Percentiles rank a stretch among this genome's conserved stretches.
phyloP scores from a whole-genome alignment of 2,888 invertebrate genomes.

The Diogma glabrata region DNA sequence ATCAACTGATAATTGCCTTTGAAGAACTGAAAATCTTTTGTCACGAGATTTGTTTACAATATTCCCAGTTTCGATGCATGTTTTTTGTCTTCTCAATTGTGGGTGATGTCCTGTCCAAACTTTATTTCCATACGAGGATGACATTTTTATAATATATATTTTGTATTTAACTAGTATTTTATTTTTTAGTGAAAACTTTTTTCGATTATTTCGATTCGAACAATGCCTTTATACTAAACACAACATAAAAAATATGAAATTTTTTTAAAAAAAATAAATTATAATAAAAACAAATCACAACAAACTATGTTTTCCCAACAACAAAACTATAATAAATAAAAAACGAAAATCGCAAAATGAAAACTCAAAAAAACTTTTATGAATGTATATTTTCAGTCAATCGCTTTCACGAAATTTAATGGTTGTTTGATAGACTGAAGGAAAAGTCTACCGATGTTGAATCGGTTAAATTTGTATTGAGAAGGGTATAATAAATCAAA shows the following conservation, averaged over 20 bases:
- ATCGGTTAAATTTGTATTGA: no score
- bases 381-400: conserved; percentile 7
- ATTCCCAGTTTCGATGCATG: conserved; percentile 13
- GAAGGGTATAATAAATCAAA: no score
- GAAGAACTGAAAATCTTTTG: conserved; percentile 13
- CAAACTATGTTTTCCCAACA: conserved; percentile 4
- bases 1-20: conserved; percentile 18
- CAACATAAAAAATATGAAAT: not conserved
- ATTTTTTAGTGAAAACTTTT: not conserved
- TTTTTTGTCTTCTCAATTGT: conserved; percentile 17
- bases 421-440: no score
- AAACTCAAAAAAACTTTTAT: no score
- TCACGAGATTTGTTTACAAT: not conserved
- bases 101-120: conserved; percentile 17
- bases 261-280: not conserved
- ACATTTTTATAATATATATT: no score
- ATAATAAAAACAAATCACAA: not conserved
- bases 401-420: conserved; percentile 5
- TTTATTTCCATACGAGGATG: conserved; percentile 12
- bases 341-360: no score
- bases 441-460: no score
- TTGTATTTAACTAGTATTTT: not conserved
- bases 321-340: no score
- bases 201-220: conserved; percentile 5
- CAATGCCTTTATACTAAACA: conserved; percentile 1